Conservation (phyloP, 2,113 vertebrate species). For the Poeciliopsis occidentalis region DNA sequence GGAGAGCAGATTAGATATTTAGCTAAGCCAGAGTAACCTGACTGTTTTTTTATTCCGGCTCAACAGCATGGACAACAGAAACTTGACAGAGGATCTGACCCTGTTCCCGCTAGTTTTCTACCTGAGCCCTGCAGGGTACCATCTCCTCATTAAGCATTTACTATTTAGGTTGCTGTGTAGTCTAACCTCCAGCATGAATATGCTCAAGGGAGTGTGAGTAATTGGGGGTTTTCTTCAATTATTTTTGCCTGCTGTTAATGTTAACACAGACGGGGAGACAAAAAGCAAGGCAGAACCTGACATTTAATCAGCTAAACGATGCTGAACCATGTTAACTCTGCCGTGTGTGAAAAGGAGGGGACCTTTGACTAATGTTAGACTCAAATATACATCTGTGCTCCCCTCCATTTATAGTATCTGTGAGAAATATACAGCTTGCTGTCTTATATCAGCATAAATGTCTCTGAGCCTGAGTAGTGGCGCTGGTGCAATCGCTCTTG, state of each 20-base stretch:
- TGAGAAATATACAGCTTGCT: constrained; percentile 47
- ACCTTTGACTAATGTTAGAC: constrained; percentile 48
- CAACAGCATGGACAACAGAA: constrained; percentile 1
- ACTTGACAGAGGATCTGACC: constrained; percentile 32
- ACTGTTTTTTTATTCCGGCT: constrained; percentile 23
- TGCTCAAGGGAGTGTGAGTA: constrained; percentile 43
- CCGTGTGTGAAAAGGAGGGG: constrained; percentile 37
- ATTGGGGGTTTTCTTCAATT: constrained; percentile 20
- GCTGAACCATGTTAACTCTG: constrained; percentile 53
- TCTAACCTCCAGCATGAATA: constrained; percentile 40
- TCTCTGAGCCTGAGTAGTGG: constrained; percentile 61
- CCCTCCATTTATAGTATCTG: constrained; percentile 25
- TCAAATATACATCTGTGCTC: constrained; percentile 16
- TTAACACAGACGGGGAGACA: constrained; percentile 28
- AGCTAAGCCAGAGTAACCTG: constrained; percentile 15
- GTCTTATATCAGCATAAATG: constrained; percentile 64
- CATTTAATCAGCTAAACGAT: constrained; percentile 62
- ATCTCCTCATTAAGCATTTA: constrained; percentile 42
- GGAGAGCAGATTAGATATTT: constrained; percentile 11
- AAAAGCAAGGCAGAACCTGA: constrained; percentile 37
- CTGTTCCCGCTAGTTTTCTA: background rate
- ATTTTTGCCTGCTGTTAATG: background rate
- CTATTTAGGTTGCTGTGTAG: constrained; percentile 38
- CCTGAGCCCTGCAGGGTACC: constrained; percentile 24
- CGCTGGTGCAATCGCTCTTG: constrained; percentile 67